Conservation (phyloP, 2,113 vertebrate species). For the Menura novaehollandiae region DNA sequence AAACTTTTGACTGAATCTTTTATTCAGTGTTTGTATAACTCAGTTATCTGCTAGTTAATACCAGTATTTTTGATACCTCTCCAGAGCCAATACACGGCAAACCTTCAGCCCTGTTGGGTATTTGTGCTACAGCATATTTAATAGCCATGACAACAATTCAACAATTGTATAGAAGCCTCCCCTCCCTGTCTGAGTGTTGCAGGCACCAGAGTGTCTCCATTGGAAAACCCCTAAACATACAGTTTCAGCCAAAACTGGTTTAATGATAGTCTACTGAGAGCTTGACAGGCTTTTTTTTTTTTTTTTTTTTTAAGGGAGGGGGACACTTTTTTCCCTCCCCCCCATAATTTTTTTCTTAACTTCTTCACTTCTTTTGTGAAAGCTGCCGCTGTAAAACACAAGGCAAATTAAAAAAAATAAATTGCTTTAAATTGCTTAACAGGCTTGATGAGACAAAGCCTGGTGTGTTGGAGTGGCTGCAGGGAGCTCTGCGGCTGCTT, state of each 20-base stretch:
- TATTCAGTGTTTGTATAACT: constrained; percentile 46
- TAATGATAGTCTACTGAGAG: constrained; percentile 64
- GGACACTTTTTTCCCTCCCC: neutral
- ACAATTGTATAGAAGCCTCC: constrained; percentile 75
- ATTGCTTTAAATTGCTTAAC: constrained; percentile 67
- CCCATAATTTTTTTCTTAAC: neutral
- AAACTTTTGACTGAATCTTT: constrained; percentile 37
- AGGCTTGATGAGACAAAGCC: constrained; percentile 73
- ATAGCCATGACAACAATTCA: constrained; percentile 81
- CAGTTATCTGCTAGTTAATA: constrained; percentile 63
- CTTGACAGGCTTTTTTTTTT: constrained; percentile 44
- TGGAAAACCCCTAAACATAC: constrained; percentile 69
- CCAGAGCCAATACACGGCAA: constrained; percentile 50
- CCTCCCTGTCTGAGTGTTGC: constrained; percentile 67
- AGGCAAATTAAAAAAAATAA: constrained; percentile 63
- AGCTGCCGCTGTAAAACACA: constrained; percentile 48
- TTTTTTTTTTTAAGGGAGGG: too few species aligned
- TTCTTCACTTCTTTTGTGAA: constrained; percentile 2
- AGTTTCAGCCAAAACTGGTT: constrained; percentile 69
- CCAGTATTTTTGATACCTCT: constrained; percentile 51
- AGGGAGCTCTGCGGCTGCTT: constrained; percentile 58
- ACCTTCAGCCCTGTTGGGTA: constrained; percentile 58
- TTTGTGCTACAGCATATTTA: constrained; percentile 71
- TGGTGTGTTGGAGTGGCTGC: constrained; percentile 65
- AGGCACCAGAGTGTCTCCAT: constrained; percentile 74